These are phyloP conservation scores for Falco biarmicus DNA, from an alignment of 2,797 vertebrate species.

Conservation along the genomic window DNA sequence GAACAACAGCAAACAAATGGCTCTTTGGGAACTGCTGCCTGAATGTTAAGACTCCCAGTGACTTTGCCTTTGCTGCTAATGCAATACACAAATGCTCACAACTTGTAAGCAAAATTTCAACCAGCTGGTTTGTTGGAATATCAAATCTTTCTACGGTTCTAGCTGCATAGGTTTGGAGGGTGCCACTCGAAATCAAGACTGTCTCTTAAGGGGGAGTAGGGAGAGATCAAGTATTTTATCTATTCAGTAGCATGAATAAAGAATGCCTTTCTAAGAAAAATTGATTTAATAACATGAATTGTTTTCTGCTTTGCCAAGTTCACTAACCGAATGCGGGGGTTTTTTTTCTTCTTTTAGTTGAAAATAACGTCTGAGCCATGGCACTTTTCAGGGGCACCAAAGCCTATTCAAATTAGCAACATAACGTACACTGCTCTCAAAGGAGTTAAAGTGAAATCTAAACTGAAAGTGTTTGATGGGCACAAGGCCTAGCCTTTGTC, in stretches of 20 bases:
- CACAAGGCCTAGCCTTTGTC: fast-evolving
- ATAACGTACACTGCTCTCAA: background rate
- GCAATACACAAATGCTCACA: background rate
- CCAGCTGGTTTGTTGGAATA: background rate
- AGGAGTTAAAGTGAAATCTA: background rate
- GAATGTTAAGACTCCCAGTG: background rate
- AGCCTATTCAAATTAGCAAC: background rate
- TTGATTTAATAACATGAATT: background rate
- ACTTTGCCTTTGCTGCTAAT: background rate
- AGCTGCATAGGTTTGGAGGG: background rate
- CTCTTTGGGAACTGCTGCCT: background rate
- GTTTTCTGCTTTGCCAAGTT: background rate
- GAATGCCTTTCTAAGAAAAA: background rate
- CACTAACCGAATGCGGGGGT: background rate
- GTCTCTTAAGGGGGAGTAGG: background rate
- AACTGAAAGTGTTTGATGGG: background rate
- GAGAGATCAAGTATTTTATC: background rate
- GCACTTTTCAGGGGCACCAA: background rate
- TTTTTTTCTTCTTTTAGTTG: background rate
- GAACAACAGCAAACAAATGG: background rate
- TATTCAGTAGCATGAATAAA: background rate
- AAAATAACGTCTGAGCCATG: background rate
- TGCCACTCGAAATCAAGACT: background rate
- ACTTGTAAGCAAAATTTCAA: background rate
- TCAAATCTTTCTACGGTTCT: background rate